Percentiles rank a stretch among this genome's conserved stretches.
phyloP scores from a whole-genome alignment of 1,140 invertebrate species.

The Zaprionus nigranus region DNA sequence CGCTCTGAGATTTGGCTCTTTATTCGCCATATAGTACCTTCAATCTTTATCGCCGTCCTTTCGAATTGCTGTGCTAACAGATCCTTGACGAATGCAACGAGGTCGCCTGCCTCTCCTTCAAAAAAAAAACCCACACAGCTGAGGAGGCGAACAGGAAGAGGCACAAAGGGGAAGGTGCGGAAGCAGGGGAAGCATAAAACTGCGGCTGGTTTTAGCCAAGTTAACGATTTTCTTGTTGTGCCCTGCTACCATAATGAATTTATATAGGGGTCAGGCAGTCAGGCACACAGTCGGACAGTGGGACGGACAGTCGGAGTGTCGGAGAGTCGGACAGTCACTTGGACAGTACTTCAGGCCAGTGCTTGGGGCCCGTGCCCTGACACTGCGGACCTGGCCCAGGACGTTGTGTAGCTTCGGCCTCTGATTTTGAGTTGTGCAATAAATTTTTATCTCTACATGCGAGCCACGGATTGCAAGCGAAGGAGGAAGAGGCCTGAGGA shows the following conservation, averaged over 20 bases:
- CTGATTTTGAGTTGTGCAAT: slow-evolving; percentile 82
- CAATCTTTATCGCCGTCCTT: slow-evolving; percentile 42
- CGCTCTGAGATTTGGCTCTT: not conserved
- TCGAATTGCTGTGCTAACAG: slow-evolving; percentile 50
- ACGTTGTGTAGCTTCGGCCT: slow-evolving; percentile 25
- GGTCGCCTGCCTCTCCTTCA: slow-evolving; percentile 29
- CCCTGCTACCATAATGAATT: slow-evolving; percentile 58
- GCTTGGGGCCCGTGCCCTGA: not conserved
- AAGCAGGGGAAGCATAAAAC: slow-evolving; percentile 46
- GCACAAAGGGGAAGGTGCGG: not conserved
- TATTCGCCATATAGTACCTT: slow-evolving; percentile 21
- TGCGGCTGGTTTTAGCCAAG: slow-evolving; percentile 50
- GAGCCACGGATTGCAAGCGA: slow-evolving; percentile 42
- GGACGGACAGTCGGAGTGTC: not conserved
- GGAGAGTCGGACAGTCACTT: not conserved
- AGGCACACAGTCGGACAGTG: not conserved
- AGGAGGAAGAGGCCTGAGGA: too few relatives aligned
- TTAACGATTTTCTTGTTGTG: slow-evolving; percentile 73
- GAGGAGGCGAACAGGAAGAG: not conserved
- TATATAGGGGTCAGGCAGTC: slow-evolving; percentile 36
- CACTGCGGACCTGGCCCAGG: slow-evolving; percentile 4
- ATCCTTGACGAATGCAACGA: slow-evolving; percentile 73
- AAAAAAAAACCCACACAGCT: not conserved
- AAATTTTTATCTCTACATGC: slow-evolving; percentile 82
- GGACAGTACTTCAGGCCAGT: slow-evolving; percentile 11